Percentiles rank a stretch among this genome's conserved stretches.
Evolutionary conservation across 2,888 invertebrate species (phyloP).

Genomic region (Syritta pipiens): DNA sequence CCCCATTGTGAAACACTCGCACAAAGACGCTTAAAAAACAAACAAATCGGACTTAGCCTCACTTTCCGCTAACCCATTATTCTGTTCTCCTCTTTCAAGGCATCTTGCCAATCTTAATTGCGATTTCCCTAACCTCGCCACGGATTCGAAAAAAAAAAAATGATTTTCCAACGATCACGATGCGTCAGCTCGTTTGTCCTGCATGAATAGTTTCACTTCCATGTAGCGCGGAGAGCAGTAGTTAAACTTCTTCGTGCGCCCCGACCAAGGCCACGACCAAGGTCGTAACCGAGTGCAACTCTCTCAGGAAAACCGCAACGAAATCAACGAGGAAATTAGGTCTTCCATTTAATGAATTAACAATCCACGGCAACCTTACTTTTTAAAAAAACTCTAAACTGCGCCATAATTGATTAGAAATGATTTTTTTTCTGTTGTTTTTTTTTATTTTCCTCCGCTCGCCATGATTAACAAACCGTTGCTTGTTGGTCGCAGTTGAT

Average conservation of each 20-base stretch:
- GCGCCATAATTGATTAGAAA: slow-evolving; percentile 58
- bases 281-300: slow-evolving; percentile 42
- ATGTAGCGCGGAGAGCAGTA: slow-evolving; percentile 5
- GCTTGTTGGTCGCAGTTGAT: slow-evolving; percentile 59
- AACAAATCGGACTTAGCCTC: too few relatives aligned
- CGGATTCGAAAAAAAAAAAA: slow-evolving; percentile 30
- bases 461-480: slow-evolving; percentile 65
- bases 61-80: too few relatives aligned
- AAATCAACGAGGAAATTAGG: slow-evolving; percentile 52
- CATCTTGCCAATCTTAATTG: slow-evolving; percentile 3
- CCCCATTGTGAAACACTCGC: too few relatives aligned
- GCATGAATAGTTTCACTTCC: slow-evolving; percentile 65
- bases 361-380: slow-evolving; percentile 50
- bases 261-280: slow-evolving; percentile 55
- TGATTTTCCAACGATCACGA: slow-evolving; percentile 18
- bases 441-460: background rate
- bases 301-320: slow-evolving; percentile 54
- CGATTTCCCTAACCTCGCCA: slow-evolving; percentile 56
- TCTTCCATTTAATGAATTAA: slow-evolving; percentile 56
- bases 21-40: too few relatives aligned
- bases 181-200: slow-evolving; percentile 53
- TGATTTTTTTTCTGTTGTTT: slow-evolving; percentile 19
- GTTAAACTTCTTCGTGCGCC: slow-evolving; percentile 38
- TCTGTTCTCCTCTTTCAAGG: too few relatives aligned
- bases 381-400: too few relatives aligned